Base-by-base conservation (phyloP, 2,888 invertebrate species). In the Tineola bisselliella region DNA sequence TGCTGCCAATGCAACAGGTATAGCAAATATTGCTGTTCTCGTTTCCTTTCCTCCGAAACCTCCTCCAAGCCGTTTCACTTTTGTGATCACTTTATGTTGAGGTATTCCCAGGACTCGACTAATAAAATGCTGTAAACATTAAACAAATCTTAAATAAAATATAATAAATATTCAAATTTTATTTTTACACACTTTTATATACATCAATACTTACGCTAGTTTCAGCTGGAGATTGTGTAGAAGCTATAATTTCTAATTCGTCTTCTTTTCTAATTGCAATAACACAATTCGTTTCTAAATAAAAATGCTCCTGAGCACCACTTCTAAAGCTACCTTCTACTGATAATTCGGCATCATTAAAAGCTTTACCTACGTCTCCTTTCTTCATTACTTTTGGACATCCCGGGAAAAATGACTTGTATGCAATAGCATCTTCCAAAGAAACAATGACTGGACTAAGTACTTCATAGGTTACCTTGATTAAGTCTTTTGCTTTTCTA, bases 11-110 rank as follows among this genome's bases (percentile, higher is more conserved):
- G 92, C 93, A 11, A 91, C 90, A 3, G 93, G 91, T 13, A 93
- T 68, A 1, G 90, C 90, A 18, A 93, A 70, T 8, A 91, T 66
- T 3, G 80, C 68, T 3, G 89, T 79, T 66, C 92, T 88, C 0
- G 92, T 90, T 80, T 96, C 95, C 78, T 96, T 96, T 0, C 96
- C 96, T 12, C 96, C 96, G 74, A 96, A 96, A 56, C 94, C 96
- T 33, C 96, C 96, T 0, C 95, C 96, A 62, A 96, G 79, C 67
- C 96, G 87, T 75, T 94, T 94, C 0, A 92, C 92, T 75, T 90
- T 90, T 31, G 90, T 88, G 1, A 90, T 86, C 8, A 96, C 84
- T 79, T 91, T 90, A 71, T 91, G 90, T 63, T 89, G 89, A 0
- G 91, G 90, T 62, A 94, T 84, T 44, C 88, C 87, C 43, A 95